Evolutionary conservation across 2,113 vertebrate genomes (phyloP), one percentile per base, ranked within the genome.

Genomic region (human (Homo sapiens)): DNA sequence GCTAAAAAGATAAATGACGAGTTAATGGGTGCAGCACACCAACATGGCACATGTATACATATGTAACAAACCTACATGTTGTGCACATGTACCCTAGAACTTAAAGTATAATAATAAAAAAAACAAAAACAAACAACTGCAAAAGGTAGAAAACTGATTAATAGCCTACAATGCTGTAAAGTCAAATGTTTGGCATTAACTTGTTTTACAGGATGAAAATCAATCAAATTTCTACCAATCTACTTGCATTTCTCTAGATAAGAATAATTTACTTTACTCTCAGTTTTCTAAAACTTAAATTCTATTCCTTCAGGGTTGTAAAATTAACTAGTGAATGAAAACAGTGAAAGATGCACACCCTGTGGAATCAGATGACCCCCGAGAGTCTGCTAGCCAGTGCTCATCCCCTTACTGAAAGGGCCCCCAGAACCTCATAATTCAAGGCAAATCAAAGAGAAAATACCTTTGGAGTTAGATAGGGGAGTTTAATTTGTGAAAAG

Each of bases 341-440:
- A 32, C 23, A 57, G 23, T 4, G 27, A 7, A 81, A n/a, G 30
- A 35, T 17, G 0, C 0, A 9, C 4, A 20, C 1, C 18, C 32
- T 25, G 3, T 7, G 25, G 48, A 38, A 30, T 23, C 61, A 59
- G 18, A 10, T 1, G 43, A 22, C 11, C 20, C 6, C 45, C 30
- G 68, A 13, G 18, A 50, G 32, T 48, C 61, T 35, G 22, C n/a
- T 17, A 17, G 38, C 11, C 0, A 3, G 0, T 20, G 27, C 8
- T 35, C 8, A 22, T 27, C 9, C 66, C 22, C 12, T 88, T 57
- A 6, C 8, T 8, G 50, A 68, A 85, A 59, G 6, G 40, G n/a
- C 0, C 16, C 40, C 8, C 52, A 38, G 20, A 72, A 3, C 23
- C 48, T n/a, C 7, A 9, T 61, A 14, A 27, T 82, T 78, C 64